A percentile compares a stretch with the other conserved stretches of the same genome.
phyloP scores from a whole-genome alignment of 2,113 vertebrate species.

The Mus musculus region DNA sequence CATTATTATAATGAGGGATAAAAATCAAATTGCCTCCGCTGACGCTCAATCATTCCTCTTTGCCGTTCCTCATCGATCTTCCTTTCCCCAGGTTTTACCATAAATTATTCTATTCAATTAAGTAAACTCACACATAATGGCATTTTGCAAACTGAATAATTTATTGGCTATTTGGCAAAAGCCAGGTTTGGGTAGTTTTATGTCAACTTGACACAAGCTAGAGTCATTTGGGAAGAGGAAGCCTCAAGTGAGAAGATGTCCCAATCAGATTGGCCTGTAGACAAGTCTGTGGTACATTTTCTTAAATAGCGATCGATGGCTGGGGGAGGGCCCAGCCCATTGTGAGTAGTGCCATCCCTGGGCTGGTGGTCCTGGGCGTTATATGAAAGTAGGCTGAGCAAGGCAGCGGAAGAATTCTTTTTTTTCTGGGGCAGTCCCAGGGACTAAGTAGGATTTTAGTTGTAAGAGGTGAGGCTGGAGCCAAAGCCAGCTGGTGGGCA shows the following conservation, averaged over 20 bases:
- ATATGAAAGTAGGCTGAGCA: not conserved
- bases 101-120: constrained; percentile 94
- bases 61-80: constrained; percentile 88
- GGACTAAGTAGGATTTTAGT: not conserved
- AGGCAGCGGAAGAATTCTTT: not conserved
- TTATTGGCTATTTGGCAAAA: constrained; percentile 88
- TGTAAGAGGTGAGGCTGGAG: not conserved
- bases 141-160: constrained; percentile 92
- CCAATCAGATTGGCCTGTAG: not conserved
- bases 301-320: not conserved
- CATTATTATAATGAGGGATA: constrained; percentile 92
- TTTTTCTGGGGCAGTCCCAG: too few relatives aligned
- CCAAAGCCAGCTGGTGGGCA: not conserved
- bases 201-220: not conserved
- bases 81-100: constrained; percentile 88
- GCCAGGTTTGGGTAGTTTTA: constrained; percentile 37
- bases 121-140: constrained; percentile 90
- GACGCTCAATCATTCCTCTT: constrained; percentile 88
- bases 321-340: not conserved
- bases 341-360: not conserved
- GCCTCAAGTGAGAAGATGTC: not conserved
- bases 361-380: not conserved
- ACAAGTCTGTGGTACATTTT: not conserved
- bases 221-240: not conserved
- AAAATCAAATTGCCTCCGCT: constrained; percentile 89